Conservation (phyloP, 2,113 vertebrate genomes). For the Antennarius striatus region DNA sequence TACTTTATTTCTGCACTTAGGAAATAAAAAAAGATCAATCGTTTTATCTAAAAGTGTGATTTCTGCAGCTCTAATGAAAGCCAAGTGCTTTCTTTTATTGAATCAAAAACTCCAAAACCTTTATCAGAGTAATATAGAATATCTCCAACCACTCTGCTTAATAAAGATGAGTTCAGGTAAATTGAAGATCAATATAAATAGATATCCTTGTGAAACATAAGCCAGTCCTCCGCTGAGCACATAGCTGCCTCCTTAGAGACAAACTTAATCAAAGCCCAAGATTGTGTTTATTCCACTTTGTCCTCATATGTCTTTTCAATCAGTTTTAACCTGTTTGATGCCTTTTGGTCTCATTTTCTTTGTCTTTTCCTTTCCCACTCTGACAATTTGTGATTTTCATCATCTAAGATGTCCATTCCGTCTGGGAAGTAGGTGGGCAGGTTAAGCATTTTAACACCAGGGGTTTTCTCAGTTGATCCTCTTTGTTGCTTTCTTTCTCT, state of each 20-base stretch:
- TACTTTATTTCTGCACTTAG: too few relatives aligned
- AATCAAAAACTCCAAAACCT: too few relatives aligned
- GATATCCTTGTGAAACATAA: neutral
- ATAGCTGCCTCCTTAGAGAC: neutral
- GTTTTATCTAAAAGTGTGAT: too few relatives aligned
- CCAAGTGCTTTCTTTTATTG: too few relatives aligned
- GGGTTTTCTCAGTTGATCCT: neutral
- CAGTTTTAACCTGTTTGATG: neutral
- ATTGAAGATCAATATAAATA: neutral
- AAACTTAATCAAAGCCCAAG: neutral
- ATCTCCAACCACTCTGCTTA: too few relatives aligned
- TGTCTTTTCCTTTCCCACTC: conserved; percentile 17
- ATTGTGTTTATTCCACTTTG: neutral
- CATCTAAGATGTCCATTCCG: conserved; percentile 29
- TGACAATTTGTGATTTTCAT: conserved; percentile 44
- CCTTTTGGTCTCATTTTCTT: too few relatives aligned
- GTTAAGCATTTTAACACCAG: neutral
- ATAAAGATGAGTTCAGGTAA: too few relatives aligned
- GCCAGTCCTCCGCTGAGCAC: neutral
- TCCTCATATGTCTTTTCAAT: neutral
- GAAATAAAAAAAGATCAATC: too few relatives aligned
- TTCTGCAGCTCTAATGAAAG: too few relatives aligned
- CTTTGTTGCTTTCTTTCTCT: neutral
- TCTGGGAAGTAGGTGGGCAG: conserved; percentile 59
- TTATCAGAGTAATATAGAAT: neutral